These are phyloP conservation scores for Propithecus deckenii DNA, from an alignment of 2,797 vertebrate genomes.

Conservation along the genomic window DNA sequence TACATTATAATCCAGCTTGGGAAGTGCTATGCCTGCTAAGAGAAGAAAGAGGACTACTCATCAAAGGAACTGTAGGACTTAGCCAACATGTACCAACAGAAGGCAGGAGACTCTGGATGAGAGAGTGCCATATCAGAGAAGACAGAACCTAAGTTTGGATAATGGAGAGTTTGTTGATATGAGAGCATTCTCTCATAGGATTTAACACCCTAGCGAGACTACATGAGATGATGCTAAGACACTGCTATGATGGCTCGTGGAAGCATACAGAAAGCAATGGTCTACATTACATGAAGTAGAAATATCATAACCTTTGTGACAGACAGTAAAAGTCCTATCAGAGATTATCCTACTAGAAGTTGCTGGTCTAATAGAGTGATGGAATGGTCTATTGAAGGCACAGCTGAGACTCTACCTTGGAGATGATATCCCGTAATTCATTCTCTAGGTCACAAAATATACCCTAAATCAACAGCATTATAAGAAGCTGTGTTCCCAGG, in stretches of 20 bases:
- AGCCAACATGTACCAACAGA: not conserved
- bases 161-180: not conserved
- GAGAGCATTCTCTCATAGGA: not conserved
- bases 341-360: not conserved
- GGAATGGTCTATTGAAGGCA: not conserved
- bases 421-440: not conserved
- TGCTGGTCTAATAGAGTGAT: not conserved
- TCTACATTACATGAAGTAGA: not conserved
- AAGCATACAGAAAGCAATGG: not conserved
- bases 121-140: not conserved
- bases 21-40: not conserved
- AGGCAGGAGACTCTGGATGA: not conserved
- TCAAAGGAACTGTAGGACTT: not conserved
- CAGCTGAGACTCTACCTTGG: not conserved
- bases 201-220: not conserved
- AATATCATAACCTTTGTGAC: not conserved
- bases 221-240: not conserved
- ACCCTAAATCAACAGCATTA: not conserved
- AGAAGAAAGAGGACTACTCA: not conserved
- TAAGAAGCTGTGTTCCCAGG: not conserved
- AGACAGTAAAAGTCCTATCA: not conserved
- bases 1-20: not conserved
- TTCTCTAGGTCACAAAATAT: not conserved
- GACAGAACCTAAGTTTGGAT: not conserved
- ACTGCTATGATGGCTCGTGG: not conserved